Conservation (phyloP, 2,113 vertebrate genomes). For the Plecturocebus donacophilus region DNA sequence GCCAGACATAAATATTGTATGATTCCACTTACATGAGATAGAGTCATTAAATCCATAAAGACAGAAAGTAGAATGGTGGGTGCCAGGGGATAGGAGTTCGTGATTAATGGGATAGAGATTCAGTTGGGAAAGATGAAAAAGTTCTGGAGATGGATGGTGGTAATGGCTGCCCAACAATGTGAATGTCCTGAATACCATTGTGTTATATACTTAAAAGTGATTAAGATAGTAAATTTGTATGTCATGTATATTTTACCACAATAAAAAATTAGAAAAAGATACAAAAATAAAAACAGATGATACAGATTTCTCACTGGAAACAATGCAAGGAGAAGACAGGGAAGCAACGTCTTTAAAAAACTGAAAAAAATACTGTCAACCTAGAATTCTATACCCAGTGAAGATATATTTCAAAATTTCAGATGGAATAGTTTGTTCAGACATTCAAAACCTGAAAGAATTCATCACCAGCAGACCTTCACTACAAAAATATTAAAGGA, state of each 20-base stretch:
- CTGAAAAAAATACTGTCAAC: background rate
- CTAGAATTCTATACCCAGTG: background rate
- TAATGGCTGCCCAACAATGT: background rate
- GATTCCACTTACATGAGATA: background rate
- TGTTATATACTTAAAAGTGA: background rate
- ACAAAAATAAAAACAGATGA: background rate
- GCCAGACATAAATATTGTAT: background rate
- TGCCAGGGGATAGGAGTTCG: background rate
- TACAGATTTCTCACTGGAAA: background rate
- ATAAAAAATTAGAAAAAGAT: background rate
- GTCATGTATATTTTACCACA: background rate
- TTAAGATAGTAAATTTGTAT: background rate
- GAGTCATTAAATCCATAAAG: background rate
- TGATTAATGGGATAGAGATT: background rate
- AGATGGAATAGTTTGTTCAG: background rate
- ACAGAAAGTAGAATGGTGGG: no score
- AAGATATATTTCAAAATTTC: background rate
- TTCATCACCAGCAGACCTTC: background rate
- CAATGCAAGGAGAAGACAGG: background rate
- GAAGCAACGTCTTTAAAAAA: background rate
- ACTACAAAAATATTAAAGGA: background rate
- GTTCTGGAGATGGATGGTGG: background rate
- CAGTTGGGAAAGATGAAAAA: background rate
- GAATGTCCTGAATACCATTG: background rate
- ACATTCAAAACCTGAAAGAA: background rate